Conservation (phyloP, 2,797 vertebrate species). For the Tachyglossus aculeatus region DNA sequence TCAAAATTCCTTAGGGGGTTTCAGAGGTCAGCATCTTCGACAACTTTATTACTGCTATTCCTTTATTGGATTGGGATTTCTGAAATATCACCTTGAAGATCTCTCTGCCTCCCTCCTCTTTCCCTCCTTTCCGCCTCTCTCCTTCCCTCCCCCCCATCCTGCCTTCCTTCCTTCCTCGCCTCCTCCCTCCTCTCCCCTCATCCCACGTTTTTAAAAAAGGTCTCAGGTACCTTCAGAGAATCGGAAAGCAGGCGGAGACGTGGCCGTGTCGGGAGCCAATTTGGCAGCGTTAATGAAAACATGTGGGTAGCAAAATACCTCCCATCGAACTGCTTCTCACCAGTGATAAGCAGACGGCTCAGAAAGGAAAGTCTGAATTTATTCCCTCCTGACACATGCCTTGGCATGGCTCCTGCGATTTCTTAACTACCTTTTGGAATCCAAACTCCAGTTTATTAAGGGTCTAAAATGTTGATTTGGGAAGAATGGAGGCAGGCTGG, state of each 20-base stretch:
- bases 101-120: neutral
- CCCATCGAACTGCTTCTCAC: neutral
- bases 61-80: neutral
- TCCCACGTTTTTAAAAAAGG: neutral
- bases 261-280: neutral
- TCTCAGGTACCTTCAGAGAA: neutral
- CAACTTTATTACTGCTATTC: neutral
- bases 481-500: slow-evolving; percentile 7
- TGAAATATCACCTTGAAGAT: neutral
- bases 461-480: slow-evolving; percentile 1
- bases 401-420: neutral
- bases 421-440: slow-evolving; percentile 4
- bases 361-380: neutral
- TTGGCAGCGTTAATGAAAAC: neutral
- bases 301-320: neutral
- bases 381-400: slow-evolving; percentile 2
- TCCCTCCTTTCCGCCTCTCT: neutral
- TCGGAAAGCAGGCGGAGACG: neutral
- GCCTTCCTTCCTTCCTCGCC: neutral
- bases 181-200: neutral
- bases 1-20: neutral
- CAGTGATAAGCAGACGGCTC: slow-evolving; percentile 9
- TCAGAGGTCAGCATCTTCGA: neutral
- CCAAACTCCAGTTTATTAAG: slow-evolving; percentile 17
- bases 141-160: neutral